These are phyloP conservation scores for Bradysia coprophila DNA, from an alignment of 1,140 invertebrate species.

Conservation along the genomic window DNA sequence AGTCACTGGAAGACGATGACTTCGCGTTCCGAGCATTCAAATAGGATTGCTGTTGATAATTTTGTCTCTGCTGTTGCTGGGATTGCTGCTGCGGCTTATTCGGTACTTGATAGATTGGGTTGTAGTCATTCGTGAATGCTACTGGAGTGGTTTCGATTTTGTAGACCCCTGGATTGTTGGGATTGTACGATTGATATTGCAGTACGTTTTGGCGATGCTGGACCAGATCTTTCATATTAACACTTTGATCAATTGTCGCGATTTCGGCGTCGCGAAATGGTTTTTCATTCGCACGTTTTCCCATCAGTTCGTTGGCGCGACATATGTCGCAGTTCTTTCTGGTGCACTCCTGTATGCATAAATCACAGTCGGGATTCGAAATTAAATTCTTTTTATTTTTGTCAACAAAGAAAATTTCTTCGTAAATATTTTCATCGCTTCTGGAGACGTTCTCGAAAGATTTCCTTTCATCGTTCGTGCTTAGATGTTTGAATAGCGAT, in stretches of 20 bases:
- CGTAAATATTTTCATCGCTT: constrained; percentile 24
- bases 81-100: neutral
- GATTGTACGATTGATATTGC: constrained; percentile 23
- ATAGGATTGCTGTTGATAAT: neutral
- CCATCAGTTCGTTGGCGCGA: neutral
- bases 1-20: constrained; percentile 22
- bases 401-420: constrained; percentile 22
- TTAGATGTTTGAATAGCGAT: too few species aligned
- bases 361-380: constrained; percentile 15
- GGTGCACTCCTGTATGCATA: constrained; percentile 20
- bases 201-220: constrained; percentile 9
- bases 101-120: constrained; percentile 11
- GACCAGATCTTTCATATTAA: neutral
- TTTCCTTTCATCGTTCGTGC: too few species aligned
- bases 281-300: neutral
- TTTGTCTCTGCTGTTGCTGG: neutral
- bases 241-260: neutral
- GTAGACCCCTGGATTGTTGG: constrained; percentile 22
- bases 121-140: constrained; percentile 22
- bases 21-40: constrained; percentile 9
- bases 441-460: too few species aligned
- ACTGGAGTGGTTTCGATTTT: constrained; percentile 24
- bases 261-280: neutral
- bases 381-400: constrained; percentile 4
- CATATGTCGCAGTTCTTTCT: constrained; percentile 16